Base-by-base conservation (phyloP, 2,888 invertebrate species). In the Serrognathus titanus region DNA sequence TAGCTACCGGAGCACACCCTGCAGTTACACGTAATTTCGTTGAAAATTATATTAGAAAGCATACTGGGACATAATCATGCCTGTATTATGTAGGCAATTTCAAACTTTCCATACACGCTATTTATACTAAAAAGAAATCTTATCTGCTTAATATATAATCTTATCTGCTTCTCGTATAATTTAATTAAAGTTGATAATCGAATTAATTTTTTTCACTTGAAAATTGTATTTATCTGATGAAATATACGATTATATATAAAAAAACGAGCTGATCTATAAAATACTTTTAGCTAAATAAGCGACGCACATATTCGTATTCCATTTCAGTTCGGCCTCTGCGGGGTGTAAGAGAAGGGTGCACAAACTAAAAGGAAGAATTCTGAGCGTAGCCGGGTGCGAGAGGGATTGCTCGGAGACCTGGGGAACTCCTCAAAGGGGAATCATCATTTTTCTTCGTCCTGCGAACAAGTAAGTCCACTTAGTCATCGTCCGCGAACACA, bases 401-500 rank as follows among this genome's bases (percentile, higher is more conserved):
- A 70, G 71, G 71, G 69, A 70, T 71, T 69, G 73, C 66, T 61
- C 65, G 63, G 71, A 72, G 73, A 72, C 71, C 71, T 68, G 63
- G 72, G 73, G 71, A 72, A 74, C 71, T 75, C 71, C 72, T 75
- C 74, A 74, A 75, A 75, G 77, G 75, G 75, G 76, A 77, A 78
- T 78, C 78, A 77, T 78, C 78, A 80, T 80, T 79, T 79, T 77
- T 80, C 80, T 79, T 76, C 77, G 79, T 79, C 79, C 73, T 69
- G 69, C 74, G 76, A 79, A 79, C 80, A 79, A 80, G 79, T 75
- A 79, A 80, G 78, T 79, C 76, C 79, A 79, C 79, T 80, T 79
- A 79, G 79, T 79, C 80, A 79, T 78, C 74, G 78, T 77, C 77
- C 74, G 74, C 71, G 64, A 64, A 66, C 61, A 61, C 62, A 55